Evolutionary conservation across 2,888 invertebrate species (phyloP).

Genomic region (Steinernema hermaphroditum): DNA sequence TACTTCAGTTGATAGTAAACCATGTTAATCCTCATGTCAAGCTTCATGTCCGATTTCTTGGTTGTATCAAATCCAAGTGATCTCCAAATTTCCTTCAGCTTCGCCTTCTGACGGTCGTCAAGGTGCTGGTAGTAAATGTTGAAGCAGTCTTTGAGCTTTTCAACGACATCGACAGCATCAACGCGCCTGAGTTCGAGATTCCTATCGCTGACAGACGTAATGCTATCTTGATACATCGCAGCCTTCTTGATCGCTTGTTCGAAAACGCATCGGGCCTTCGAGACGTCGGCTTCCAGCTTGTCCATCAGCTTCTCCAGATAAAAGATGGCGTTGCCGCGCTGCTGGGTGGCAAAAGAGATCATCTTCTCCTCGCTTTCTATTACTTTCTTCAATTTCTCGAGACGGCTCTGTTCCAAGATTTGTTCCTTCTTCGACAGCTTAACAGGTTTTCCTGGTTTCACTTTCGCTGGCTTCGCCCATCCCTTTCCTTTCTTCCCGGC

Average conservation of each 20-base stretch:
- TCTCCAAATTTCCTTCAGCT: constrained; percentile 57
- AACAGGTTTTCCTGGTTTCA: constrained; percentile 40
- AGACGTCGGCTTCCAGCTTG: constrained; percentile 58
- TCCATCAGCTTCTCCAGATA: constrained; percentile 54
- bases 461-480: constrained; percentile 27
- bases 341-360: constrained; percentile 57
- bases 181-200: constrained; percentile 47
- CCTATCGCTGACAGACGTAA: constrained; percentile 29
- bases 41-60: constrained; percentile 52
- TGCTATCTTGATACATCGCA: constrained; percentile 41
- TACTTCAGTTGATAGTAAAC: constrained; percentile 57
- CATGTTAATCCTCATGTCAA: constrained; percentile 60
- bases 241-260: constrained; percentile 50
- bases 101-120: constrained; percentile 58
- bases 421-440: constrained; percentile 59
- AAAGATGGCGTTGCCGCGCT: constrained; percentile 49
- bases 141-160: constrained; percentile 57
- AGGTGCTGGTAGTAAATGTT: constrained; percentile 55
- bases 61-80: constrained; percentile 59
- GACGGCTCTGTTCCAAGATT: constrained; percentile 53
- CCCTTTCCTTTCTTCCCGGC: constrained; percentile 33
- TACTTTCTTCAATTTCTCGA: constrained; percentile 37
- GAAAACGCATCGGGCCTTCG: constrained; percentile 59
- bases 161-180: constrained; percentile 56
- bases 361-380: constrained; percentile 59